Percentiles rank a stretch among this genome's conserved stretches.
These are phyloP conservation scores for Mastigias papua DNA, from an alignment of 30 jellyfish, hydroid and myxozoan genomes.

Conservation along the genomic window DNA sequence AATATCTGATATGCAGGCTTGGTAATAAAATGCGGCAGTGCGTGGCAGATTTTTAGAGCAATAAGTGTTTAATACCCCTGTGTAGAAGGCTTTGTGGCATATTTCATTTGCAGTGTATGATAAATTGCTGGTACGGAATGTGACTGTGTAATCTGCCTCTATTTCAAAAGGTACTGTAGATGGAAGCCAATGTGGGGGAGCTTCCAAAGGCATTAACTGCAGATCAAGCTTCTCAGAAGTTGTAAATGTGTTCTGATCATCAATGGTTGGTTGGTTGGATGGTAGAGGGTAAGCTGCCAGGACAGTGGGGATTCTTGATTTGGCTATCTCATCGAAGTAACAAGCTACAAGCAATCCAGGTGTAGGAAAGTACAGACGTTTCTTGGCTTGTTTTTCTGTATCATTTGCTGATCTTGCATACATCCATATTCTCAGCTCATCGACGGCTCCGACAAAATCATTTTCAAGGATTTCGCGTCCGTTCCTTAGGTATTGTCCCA, in stretches of 20 bases:
- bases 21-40: slow-evolving; percentile 57
- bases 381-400: slow-evolving; percentile 5
- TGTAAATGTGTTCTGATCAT: not conserved
- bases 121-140: slow-evolving; percentile 26
- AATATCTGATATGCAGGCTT: slow-evolving; percentile 68
- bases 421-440: slow-evolving; percentile 69
- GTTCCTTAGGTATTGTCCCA: slow-evolving; percentile 64
- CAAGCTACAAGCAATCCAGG: slow-evolving; percentile 56
- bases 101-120: slow-evolving; percentile 10
- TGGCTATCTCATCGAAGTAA: slow-evolving; percentile 46
- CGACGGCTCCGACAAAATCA: slow-evolving; percentile 69
- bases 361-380: slow-evolving; percentile 19
- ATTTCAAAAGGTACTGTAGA: slow-evolving; percentile 51
- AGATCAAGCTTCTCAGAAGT: slow-evolving; percentile 11
- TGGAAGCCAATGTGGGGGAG: slow-evolving; percentile 52
- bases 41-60: slow-evolving; percentile 60
- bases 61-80: slow-evolving; percentile 44
- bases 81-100: slow-evolving; percentile 36
- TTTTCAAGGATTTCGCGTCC: slow-evolving; percentile 45
- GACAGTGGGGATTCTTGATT: slow-evolving; percentile 25
- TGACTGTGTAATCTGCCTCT: slow-evolving; percentile 15
- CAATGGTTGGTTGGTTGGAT: not conserved
- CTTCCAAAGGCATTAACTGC: slow-evolving; percentile 26
- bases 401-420: slow-evolving; percentile 48
- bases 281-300: not conserved